Percentiles rank a stretch among this genome's conserved stretches.
These are phyloP conservation scores for Chironomus tentans DNA, from an alignment of 2,888 invertebrate species.

Conservation along the genomic window DNA sequence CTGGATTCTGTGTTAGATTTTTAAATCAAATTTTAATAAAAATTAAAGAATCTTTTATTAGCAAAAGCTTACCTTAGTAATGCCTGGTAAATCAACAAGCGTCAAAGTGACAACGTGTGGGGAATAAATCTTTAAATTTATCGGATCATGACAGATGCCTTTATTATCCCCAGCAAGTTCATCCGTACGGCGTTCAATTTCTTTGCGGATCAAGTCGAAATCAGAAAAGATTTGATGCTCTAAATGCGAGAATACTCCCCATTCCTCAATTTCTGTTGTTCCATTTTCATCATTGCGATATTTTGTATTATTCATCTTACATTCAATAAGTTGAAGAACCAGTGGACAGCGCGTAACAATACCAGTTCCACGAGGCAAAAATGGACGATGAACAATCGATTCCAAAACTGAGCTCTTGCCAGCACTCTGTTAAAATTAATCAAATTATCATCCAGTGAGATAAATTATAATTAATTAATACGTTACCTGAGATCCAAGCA, in stretches of 20 bases:
- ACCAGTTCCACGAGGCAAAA: constrained; percentile 92
- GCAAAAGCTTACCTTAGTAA: constrained; percentile 69
- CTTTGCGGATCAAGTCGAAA: constrained; percentile 81
- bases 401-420: constrained; percentile 99
- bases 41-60: too few relatives aligned
- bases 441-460: too few relatives aligned
- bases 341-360: constrained; percentile 95
- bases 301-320: constrained; percentile 81
- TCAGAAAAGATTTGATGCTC: constrained; percentile 80
- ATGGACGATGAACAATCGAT: constrained; percentile 93
- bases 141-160: constrained; percentile 91
- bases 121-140: constrained; percentile 81
- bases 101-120: too few relatives aligned
- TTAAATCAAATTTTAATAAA: too few relatives aligned
- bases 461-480: neutral
- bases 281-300: constrained; percentile 80
- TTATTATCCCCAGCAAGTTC: constrained; percentile 92
- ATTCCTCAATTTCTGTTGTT: constrained; percentile 79
- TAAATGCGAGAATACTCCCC: constrained; percentile 92
- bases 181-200: constrained; percentile 92
- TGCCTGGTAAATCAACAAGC: constrained; percentile 93
- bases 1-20: constrained; percentile 52
- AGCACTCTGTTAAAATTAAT: constrained; percentile 58
- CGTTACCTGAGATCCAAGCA: constrained; percentile 92
- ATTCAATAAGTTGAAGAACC: constrained; percentile 85